Conservation (phyloP, 2,888 invertebrate species). For the Hydrotaea diabolus region DNA sequence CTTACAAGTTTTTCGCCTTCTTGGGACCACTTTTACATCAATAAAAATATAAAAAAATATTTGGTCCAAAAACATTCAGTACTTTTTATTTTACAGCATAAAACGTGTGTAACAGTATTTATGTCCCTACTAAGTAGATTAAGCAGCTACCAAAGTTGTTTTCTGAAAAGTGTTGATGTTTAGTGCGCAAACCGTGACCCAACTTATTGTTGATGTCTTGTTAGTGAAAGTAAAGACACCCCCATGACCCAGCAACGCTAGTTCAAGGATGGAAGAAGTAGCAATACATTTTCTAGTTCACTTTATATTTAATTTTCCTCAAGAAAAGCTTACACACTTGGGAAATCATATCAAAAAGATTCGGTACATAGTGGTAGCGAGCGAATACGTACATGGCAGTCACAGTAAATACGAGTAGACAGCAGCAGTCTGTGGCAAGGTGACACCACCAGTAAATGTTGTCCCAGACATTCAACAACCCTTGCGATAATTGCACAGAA, state of each 20-base stretch:
- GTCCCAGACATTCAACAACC: constrained; percentile 3
- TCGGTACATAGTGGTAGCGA: too few relatives aligned
- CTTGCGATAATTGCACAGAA: background rate
- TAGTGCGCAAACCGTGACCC: too few relatives aligned
- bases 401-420: too few relatives aligned
- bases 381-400: background rate
- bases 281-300: background rate
- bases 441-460: background rate
- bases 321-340: background rate
- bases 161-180: too few relatives aligned
- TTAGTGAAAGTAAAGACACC: background rate
- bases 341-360: background rate
- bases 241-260: background rate
- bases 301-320: constrained; percentile 2
- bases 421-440: background rate
- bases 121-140: too few relatives aligned
- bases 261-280: background rate
- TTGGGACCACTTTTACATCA: too few relatives aligned
- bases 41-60: too few relatives aligned
- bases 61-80: too few relatives aligned
- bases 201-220: background rate
- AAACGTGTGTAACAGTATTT: too few relatives aligned
- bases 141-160: too few relatives aligned
- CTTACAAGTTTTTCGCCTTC: too few relatives aligned
- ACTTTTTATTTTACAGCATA: too few relatives aligned